These are phyloP conservation scores for Hemibagrus wyckioides DNA, from an alignment of 2,113 vertebrate species.

Conservation along the genomic window DNA sequence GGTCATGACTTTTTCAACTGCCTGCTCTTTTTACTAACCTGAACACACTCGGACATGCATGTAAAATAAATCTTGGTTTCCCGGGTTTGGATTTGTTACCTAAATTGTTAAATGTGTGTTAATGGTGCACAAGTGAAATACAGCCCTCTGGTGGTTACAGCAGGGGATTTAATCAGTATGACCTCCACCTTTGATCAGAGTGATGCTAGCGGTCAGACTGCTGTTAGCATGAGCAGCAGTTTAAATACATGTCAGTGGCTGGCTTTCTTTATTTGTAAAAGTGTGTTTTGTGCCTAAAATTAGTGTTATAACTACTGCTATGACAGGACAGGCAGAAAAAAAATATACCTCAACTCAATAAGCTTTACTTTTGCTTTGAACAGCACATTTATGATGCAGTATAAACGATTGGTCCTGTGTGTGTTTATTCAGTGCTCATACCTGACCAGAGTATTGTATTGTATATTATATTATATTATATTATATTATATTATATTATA, in stretches of 20 bases:
- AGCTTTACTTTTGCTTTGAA: not conserved
- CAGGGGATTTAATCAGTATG: not conserved
- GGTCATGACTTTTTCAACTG: constrained; percentile 43
- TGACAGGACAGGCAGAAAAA: not conserved
- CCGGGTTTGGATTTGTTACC: too few relatives aligned
- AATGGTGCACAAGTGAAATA: not conserved
- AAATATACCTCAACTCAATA: too few relatives aligned
- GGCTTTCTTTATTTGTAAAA: not conserved
- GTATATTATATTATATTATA: too few relatives aligned
- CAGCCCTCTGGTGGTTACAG: not conserved
- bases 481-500: too few relatives aligned
- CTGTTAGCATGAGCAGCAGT: not conserved
- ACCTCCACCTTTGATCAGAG: not conserved
- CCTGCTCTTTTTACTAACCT: constrained; percentile 55
- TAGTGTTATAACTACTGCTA: not conserved
- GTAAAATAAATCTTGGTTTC: not conserved
- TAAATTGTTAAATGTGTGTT: not conserved
- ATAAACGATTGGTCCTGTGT: not conserved
- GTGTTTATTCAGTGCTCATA: not conserved
- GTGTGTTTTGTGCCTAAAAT: not conserved
- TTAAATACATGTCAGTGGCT: not conserved
- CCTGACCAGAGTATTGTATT: too few relatives aligned
- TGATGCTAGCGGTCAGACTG: not conserved
- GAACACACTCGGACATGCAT: not conserved
- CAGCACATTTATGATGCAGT: not conserved